Evolutionary conservation across 2,797 vertebrate species (phyloP).

Genomic region (Phalanger gymnotis): DNA sequence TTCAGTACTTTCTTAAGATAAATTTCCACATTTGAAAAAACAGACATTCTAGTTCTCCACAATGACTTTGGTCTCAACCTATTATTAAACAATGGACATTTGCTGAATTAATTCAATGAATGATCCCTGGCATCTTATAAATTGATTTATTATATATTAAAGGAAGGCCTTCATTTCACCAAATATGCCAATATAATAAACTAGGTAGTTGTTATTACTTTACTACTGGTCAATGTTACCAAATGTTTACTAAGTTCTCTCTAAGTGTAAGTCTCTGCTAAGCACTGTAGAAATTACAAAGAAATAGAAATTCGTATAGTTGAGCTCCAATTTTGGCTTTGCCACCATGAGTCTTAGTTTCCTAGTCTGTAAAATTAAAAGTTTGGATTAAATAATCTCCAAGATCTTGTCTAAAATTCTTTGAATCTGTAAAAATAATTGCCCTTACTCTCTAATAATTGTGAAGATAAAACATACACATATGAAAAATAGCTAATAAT

Average conservation of each 20-base stretch:
- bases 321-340: background rate
- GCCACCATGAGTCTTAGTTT: background rate
- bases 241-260: background rate
- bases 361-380: background rate
- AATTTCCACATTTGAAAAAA: constrained; percentile 19
- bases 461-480: background rate
- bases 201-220: background rate
- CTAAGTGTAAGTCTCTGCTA: background rate
- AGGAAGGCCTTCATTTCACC: background rate
- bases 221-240: background rate
- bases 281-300: background rate
- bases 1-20: constrained; percentile 36
- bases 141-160: constrained; percentile 52
- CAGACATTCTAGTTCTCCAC: constrained; percentile 14
- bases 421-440: background rate
- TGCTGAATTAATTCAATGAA: constrained; percentile 28
- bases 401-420: background rate
- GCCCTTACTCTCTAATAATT: background rate
- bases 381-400: background rate
- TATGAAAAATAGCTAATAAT: background rate
- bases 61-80: constrained; percentile 39
- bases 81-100: constrained; percentile 48
- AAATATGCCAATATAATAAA: constrained; percentile 7
- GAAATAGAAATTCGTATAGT: background rate
- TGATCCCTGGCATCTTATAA: constrained; percentile 31